These are phyloP conservation scores for Phania funesta DNA, from an alignment of 2,888 invertebrate species.

Conservation along the genomic window DNA sequence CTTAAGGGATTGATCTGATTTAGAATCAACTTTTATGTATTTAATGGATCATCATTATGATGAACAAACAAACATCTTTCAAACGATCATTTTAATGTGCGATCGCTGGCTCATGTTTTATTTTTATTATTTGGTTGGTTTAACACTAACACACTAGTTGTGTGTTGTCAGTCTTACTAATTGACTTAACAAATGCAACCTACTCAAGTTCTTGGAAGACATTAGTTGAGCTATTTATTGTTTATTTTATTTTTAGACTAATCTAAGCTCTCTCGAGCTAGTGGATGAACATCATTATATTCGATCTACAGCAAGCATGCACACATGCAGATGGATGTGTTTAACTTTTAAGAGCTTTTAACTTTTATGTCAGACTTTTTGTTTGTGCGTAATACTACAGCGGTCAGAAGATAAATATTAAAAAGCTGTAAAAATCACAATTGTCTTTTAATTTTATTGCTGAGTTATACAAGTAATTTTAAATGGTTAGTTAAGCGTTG, in stretches of 20 bases:
- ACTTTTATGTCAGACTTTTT: constrained; percentile 18
- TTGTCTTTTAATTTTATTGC: background rate
- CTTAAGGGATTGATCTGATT: constrained; percentile 29
- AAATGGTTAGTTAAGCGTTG: background rate
- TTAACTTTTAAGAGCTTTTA: constrained; percentile 43
- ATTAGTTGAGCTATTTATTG: constrained; percentile 21
- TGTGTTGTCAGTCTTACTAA: background rate
- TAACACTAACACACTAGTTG: background rate
- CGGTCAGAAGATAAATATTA: constrained; percentile 9
- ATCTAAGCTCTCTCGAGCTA: constrained; percentile 18
- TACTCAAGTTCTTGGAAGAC: background rate
- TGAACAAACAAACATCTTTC: constrained; percentile 11
- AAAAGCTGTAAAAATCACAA: constrained; percentile 41
- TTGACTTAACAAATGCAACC: constrained; percentile 49
- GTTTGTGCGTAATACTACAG: background rate
- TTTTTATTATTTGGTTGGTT: background rate
- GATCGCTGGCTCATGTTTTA: background rate
- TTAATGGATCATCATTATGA: constrained; percentile 13
- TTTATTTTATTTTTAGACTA: constrained; percentile 6
- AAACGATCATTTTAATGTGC: constrained; percentile 12
- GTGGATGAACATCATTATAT: background rate
- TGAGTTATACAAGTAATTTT: constrained; percentile 43
- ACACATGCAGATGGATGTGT: too few species aligned
- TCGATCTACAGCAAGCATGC: constrained; percentile 3
- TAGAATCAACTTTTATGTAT: background rate